phyloP scores from a whole-genome alignment of 23 tunicate species.

The Aplidium turbinatum region DNA sequence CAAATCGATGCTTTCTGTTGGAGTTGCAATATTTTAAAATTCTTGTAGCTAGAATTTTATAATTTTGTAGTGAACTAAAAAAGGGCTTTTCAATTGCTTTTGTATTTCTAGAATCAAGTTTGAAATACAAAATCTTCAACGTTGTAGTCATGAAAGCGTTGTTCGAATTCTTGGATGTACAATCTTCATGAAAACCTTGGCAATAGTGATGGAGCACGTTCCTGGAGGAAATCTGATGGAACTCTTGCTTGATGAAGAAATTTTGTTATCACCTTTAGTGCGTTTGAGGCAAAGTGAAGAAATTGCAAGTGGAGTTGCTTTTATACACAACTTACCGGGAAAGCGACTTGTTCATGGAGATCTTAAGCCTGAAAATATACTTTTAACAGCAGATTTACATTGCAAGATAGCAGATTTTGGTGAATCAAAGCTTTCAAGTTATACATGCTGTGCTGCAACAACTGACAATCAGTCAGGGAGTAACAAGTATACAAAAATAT shows the following conservation, averaged over 20 bases:
- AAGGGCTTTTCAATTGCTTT: too few species aligned
- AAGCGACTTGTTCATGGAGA: conserved; percentile 29
- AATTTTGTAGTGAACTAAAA: too few species aligned
- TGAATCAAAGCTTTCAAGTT: neutral
- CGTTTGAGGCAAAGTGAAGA: conserved; percentile 5
- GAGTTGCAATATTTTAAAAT: too few species aligned
- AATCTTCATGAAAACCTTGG: too few species aligned
- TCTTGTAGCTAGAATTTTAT: too few species aligned
- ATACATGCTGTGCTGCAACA: neutral
- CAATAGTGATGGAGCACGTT: conserved; percentile 39
- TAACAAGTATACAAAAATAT: conserved; percentile 12
- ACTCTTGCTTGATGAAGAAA: conserved; percentile 4
- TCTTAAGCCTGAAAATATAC: conserved; percentile 22
- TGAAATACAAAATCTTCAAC: conserved; percentile 19
- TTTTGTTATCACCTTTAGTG: neutral
- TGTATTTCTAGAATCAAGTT: conserved; percentile 16
- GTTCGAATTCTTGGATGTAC: conserved; percentile 27
- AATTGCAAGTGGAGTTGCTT: conserved; percentile 15
- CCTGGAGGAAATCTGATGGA: conserved; percentile 28
- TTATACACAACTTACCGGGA: conserved; percentile 16
- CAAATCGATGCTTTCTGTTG: too few species aligned
- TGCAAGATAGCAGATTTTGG: conserved; percentile 38
- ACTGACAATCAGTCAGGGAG: too few species aligned
- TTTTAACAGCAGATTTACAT: conserved; percentile 6
- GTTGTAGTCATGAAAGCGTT: conserved; percentile 5